Evolutionary conservation across 2,888 invertebrate species (phyloP), one percentile per base, ranked within the genome.

Genomic region (Acronicta psi): DNA sequence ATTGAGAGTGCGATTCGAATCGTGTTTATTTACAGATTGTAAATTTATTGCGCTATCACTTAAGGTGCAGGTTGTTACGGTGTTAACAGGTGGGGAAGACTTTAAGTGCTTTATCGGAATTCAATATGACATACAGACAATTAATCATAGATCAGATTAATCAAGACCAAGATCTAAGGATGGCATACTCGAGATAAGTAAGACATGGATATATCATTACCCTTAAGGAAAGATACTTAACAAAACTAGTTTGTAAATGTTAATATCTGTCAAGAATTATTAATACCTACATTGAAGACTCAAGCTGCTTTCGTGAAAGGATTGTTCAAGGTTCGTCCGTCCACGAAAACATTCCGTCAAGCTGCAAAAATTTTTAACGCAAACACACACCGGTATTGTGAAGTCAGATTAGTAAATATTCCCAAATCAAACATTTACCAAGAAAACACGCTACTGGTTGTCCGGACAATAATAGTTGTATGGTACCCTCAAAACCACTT

Each of bases 371-470:
- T 82, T 80, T 84, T 73, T 65, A 84, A 79, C 70, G 75, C 77
- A 90, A 88, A 90, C 88, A 90, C 74, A 85, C 79, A 80, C 68
- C 57, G 69, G 77, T 73, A 81, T 87, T 85, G 83, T 88, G 75
- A 80, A 77, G 80, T 78, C 75, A 80, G 84, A 88, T 90, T 87
- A 88, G 90, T 88, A 92, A 90, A 93, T 89, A 91, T 89, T 88
- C 87, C 86, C 85, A 89, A 89, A 85, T 86, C 91, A 91, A 93
- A 92, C 89, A 89, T 93, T 93, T 92, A 85, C 89, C 83, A 83
- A 92, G 93, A 92, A 92, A 92, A 93, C 90, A 92, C 85, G 92
- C 92, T 92, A 91, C 93, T 88, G 92, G 89, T 85, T 87, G 82
- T 82, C 81, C 87, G 89, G 82, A 93, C 93, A 93, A 93, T 91